Percentiles rank a stretch among this genome's conserved stretches.
phyloP scores from a whole-genome alignment of 1,140 invertebrate genomes.

The Aphidius ervi region DNA sequence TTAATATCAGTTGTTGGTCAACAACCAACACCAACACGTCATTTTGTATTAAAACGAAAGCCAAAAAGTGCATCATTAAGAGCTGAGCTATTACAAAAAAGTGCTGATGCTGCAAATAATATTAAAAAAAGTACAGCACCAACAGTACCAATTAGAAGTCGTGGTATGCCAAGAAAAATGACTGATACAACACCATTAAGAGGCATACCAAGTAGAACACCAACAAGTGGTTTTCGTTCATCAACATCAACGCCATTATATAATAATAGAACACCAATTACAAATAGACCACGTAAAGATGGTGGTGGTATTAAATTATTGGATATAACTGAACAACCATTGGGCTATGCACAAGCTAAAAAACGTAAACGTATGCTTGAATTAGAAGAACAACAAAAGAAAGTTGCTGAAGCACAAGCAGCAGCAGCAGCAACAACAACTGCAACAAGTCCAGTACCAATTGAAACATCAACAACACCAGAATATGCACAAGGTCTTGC shows the following conservation, averaged over 20 bases:
- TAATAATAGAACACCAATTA: conserved; percentile 51
- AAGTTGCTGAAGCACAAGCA: conserved; percentile 60
- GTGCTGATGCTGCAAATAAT: conserved; percentile 81
- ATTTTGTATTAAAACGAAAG: conserved; percentile 92
- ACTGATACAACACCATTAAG: conserved; percentile 90
- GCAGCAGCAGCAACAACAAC: conserved; percentile 49
- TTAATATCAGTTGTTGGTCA: conserved; percentile 75
- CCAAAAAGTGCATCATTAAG: conserved; percentile 90
- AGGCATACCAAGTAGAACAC: conserved; percentile 80
- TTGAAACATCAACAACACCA: conserved; percentile 53
- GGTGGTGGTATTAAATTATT: conserved; percentile 89
- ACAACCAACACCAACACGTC: conserved; percentile 69
- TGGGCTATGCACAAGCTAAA: conserved; percentile 62
- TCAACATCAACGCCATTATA: conserved; percentile 56
- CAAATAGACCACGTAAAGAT: conserved; percentile 67
- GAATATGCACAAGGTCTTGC: conserved; percentile 77
- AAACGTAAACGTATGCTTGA: conserved; percentile 62
- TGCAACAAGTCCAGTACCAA: conserved; percentile 42
- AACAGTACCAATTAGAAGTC: conserved; percentile 83
- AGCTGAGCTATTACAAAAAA: conserved; percentile 87
- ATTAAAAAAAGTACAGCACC: conserved; percentile 84
- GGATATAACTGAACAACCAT: conserved; percentile 89
- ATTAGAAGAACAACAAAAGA: conserved; percentile 73
- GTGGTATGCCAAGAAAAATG: conserved; percentile 95
- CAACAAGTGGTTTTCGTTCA: conserved; percentile 62